Percentiles rank a stretch among this genome's conserved stretches.
These are phyloP conservation scores for Tupaia tana DNA, from an alignment of 2,113 vertebrate species.

Conservation along the genomic window DNA sequence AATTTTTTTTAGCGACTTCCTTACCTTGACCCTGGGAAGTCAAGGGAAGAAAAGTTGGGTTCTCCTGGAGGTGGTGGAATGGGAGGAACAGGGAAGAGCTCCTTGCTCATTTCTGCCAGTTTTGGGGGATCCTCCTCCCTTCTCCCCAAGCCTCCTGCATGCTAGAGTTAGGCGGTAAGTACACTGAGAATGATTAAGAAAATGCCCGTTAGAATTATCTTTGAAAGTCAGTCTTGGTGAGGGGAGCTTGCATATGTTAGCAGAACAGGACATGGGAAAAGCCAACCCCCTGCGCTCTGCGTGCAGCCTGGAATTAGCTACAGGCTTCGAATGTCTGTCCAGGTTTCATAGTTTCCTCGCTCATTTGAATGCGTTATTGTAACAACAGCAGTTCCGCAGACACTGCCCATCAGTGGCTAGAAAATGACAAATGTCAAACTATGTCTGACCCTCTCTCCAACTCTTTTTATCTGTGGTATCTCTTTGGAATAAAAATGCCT, in stretches of 20 bases:
- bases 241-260: conserved; percentile 23
- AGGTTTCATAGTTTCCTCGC: conserved; percentile 58
- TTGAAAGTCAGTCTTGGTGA: background rate
- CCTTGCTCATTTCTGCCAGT: background rate
- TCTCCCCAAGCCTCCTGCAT: background rate
- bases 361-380: conserved; percentile 74
- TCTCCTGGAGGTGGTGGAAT: background rate
- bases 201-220: conserved; percentile 3
- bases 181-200: conserved; percentile 39
- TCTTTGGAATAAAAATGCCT: conserved; percentile 79
- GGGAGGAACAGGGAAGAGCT: background rate
- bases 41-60: background rate
- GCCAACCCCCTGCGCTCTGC: background rate
- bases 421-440: conserved; percentile 81
- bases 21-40: conserved; percentile 3
- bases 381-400: conserved; percentile 53
- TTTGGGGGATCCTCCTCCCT: background rate
- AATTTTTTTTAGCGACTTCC: background rate
- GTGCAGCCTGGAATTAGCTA: conserved; percentile 36
- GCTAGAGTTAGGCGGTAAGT: background rate
- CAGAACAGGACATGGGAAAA: conserved; percentile 39
- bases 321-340: background rate
- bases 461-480: conserved; percentile 75
- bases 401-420: conserved; percentile 68
- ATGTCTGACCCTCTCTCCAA: conserved; percentile 67